Percentiles rank a stretch among this genome's conserved stretches.
Evolutionary conservation across 2,113 vertebrate genomes (phyloP).

Genomic region (Gobius niger): DNA sequence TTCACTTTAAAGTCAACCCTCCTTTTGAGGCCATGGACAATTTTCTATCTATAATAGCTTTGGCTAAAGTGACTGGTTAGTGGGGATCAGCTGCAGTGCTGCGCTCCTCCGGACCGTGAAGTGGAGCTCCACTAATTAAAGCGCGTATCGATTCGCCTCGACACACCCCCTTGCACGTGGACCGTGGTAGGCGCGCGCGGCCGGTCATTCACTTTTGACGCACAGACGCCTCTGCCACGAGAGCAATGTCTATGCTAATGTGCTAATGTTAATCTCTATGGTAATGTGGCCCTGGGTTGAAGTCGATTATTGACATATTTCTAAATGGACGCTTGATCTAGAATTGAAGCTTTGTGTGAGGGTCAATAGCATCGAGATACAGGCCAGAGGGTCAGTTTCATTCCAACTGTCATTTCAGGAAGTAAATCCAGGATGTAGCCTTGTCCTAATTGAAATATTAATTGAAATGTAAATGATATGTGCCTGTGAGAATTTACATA

Average conservation of each 20-base stretch:
- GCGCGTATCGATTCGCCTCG: constrained; percentile 74
- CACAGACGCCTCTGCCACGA: constrained; percentile 48
- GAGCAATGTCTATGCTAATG: constrained; percentile 69
- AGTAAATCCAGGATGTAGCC: constrained; percentile 60
- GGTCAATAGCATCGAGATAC: constrained; percentile 60
- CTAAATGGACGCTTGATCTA: constrained; percentile 71
- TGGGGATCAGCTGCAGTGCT: constrained; percentile 73
- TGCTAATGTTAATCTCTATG: constrained; percentile 36
- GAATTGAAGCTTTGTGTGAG: constrained; percentile 56
- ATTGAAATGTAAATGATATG: constrained; percentile 66
- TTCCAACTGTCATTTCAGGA: constrained; percentile 49
- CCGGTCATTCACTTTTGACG: constrained; percentile 39
- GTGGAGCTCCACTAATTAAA: constrained; percentile 69
- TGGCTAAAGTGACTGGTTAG: constrained; percentile 60
- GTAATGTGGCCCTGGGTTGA: constrained; percentile 47
- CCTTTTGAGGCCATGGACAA: constrained; percentile 44
- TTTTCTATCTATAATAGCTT: constrained; percentile 67
- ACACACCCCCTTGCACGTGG: constrained; percentile 51
- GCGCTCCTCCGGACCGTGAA: constrained; percentile 69
- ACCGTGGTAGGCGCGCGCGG: constrained; percentile 39
- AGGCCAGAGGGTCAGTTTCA: constrained; percentile 60
- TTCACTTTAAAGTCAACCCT: constrained; percentile 44
- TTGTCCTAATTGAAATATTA: constrained; percentile 67
- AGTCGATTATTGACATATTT: constrained; percentile 69
- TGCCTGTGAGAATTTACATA: constrained; percentile 46